These are phyloP conservation scores for Mormyrops boulengeri DNA, from an alignment of 2,797 vertebrate genomes.

Conservation along the genomic window DNA sequence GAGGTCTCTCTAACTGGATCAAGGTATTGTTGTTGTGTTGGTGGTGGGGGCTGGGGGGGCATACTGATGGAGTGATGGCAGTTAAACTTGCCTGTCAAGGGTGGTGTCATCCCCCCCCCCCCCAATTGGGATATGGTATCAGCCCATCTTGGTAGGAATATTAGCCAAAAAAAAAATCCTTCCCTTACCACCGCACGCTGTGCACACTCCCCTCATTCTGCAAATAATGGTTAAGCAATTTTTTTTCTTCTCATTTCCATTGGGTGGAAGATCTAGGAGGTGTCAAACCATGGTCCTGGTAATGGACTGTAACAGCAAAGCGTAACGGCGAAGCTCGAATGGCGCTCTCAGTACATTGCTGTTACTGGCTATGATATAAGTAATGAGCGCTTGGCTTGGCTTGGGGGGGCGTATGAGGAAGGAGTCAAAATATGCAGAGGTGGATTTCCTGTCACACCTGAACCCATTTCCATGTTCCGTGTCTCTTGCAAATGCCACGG, in stretches of 20 bases:
- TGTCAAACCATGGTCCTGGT: not conserved
- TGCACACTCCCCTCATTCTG: not conserved
- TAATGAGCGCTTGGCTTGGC: conserved; percentile 38
- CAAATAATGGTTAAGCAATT: not conserved
- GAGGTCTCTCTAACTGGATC: not conserved
- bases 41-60: not conserved
- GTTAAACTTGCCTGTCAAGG: conserved; percentile 52
- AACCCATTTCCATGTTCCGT: conserved; percentile 43
- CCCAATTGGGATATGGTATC: conserved; percentile 50
- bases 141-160: conserved; percentile 45
- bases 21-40: not conserved
- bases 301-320: conserved; percentile 27
- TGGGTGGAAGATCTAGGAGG: conserved; percentile 11
- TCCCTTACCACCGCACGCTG: not conserved
- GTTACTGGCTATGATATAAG: conserved; percentile 14
- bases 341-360: not conserved
- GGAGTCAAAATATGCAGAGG: conserved; percentile 21
- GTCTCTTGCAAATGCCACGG: not conserved
- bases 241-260: not conserved
- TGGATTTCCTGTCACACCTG: conserved; percentile 28
- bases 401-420: conserved; percentile 34
- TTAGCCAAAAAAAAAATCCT: conserved; percentile 52
- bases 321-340: not conserved
- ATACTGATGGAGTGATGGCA: conserved; percentile 40
- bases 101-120: conserved; percentile 52